A percentile compares a stretch with the other conserved stretches of the same genome.
Conservation (phyloP, 92 coral and sea anemone species). For the Siderastrea siderea region DNA sequence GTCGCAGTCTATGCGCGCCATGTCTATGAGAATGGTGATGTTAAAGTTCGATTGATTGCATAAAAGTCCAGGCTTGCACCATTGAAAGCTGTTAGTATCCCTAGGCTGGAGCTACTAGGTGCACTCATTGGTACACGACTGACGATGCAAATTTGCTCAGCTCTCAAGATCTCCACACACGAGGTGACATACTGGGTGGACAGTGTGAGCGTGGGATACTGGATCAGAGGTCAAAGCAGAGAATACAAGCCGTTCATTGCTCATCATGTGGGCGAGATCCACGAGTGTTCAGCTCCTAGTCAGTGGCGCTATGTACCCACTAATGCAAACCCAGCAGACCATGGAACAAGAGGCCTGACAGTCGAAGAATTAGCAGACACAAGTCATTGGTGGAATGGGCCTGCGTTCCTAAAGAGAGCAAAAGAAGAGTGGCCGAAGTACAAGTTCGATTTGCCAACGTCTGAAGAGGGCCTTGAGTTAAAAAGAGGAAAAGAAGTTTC, state of each 20-base stretch:
- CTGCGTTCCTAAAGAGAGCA: conserved; percentile 49
- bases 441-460: conserved; percentile 36
- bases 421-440: conserved; percentile 34
- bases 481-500: background rate
- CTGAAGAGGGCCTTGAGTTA: background rate
- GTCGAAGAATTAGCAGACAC: conserved; percentile 45
- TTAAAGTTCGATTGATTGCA: conserved; percentile 48
- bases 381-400: conserved; percentile 73
- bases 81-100: conserved; percentile 73
- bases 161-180: conserved; percentile 30
- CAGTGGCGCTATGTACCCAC: conserved; percentile 62
- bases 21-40: conserved; percentile 38
- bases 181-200: conserved; percentile 59
- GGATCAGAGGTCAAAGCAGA: conserved; percentile 51
- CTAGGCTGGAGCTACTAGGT: conserved; percentile 60
- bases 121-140: conserved; percentile 47
- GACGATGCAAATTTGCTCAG: conserved; percentile 51
- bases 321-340: conserved; percentile 76
- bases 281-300: conserved; percentile 59
- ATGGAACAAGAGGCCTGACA: conserved; percentile 56
- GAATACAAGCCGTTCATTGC: conserved; percentile 44
- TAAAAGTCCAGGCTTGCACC: conserved; percentile 75
- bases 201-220: conserved; percentile 45
- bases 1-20: background rate
- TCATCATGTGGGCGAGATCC: conserved; percentile 62